Base-by-base conservation (phyloP, 2,113 vertebrate species). In the Paradisaea rubra region DNA sequence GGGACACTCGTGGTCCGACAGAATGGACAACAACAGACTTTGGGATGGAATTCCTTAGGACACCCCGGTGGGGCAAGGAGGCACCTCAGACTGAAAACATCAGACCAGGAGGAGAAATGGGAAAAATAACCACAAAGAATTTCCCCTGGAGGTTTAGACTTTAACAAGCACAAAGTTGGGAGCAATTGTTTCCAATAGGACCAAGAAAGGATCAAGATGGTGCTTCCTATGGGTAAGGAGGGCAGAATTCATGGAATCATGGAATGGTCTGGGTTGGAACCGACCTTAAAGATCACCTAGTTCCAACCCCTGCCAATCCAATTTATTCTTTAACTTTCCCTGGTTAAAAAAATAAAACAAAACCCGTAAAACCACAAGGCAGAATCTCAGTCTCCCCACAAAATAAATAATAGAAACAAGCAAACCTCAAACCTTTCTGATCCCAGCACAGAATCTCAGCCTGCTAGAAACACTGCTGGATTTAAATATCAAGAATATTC, bases 401-500 rank as follows among this genome's bases (percentile, higher is more conserved):
- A 70, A 90, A 89, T 35, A 87, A 93, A 80, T 54, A 78, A 49
- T 31, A 81, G 78, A 86, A 56, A 2, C 45, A 57, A 92, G 27
- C 76, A 83, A 63, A 53, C 52, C 56, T 87, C 76, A 41, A 78
- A 41, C 35, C 22, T 64, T 57, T 60, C 73, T 9, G 2, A 68
- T 73, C 61, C 71, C 69, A 59, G 53, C 70, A 70, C 47, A 81
- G 70, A 71, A 85, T 15, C 41, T 83, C 79, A 53, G 65, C 39
- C 88, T 72, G 21, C 76, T 70, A 56, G 50, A 68, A 95, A 80
- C 57, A 30, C 61, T 24, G 23, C 52, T 89, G 82, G 82, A 91
- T 96, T 95, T 94, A 88, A 93, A 93, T 93, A 93, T 88, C 83
- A 37, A 87, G 60, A 70, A 61, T 63, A 76, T 91, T 90, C 89